Conservation (phyloP, 2,888 invertebrate species). For the Chrysopilus asiliformis region DNA sequence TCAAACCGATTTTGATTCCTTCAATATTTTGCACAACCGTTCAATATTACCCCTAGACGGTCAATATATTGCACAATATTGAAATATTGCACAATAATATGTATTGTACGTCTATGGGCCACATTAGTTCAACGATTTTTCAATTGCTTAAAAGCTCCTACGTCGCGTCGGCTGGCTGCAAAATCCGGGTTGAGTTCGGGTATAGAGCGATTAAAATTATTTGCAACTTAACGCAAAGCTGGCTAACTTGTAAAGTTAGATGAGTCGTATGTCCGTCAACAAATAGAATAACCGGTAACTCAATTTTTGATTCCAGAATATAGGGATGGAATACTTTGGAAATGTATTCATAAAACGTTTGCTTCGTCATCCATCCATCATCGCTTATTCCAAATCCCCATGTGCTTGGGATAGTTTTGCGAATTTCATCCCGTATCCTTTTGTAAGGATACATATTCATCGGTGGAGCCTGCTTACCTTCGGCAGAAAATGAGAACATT, state of each 20-base stretch:
- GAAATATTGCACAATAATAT: too few relatives aligned
- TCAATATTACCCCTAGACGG: too few relatives aligned
- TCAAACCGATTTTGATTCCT: too few relatives aligned
- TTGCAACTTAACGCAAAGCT: constrained; percentile 25
- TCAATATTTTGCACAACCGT: too few relatives aligned
- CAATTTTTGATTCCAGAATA: constrained; percentile 23
- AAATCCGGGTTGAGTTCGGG: constrained; percentile 28
- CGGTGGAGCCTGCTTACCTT: constrained; percentile 19
- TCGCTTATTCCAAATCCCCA: constrained; percentile 32
- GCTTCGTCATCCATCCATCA: constrained; percentile 33
- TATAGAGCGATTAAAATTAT: constrained; percentile 21
- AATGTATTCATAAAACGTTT: constrained; percentile 30
- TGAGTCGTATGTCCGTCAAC: constrained; percentile 31
- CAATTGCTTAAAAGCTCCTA: constrained; percentile 26
- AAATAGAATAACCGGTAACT: constrained; percentile 27
- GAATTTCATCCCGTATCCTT: neutral
- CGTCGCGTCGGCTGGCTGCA: constrained; percentile 27
- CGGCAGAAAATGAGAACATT: constrained; percentile 20
- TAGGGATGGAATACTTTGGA: constrained; percentile 29
- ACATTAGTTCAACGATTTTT: constrained; percentile 25
- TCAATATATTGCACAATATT: too few relatives aligned
- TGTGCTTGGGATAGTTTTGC: neutral
- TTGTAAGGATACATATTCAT: constrained; percentile 14
- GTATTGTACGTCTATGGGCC: too few relatives aligned
- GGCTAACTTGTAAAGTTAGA: constrained; percentile 24